phyloP scores from a whole-genome alignment of 2,888 invertebrate genomes.

The Pteria penguin region DNA sequence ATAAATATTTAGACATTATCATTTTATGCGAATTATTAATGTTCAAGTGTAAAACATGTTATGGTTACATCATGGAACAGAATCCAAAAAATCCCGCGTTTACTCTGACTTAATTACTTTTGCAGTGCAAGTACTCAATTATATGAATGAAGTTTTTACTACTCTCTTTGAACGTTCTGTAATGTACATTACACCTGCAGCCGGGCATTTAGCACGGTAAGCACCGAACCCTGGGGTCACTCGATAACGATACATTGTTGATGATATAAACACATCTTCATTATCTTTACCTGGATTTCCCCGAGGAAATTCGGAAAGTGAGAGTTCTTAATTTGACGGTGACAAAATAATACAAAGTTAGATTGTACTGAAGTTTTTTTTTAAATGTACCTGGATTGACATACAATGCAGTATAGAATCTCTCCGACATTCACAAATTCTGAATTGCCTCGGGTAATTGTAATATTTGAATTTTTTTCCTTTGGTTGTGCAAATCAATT shows the following conservation, averaged over 20 bases:
- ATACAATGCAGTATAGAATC: no score
- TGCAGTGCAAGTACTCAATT: conserved; percentile 15
- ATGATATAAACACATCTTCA: conserved; percentile 3
- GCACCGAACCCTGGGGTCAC: conserved; percentile 18
- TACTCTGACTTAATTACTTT: neutral
- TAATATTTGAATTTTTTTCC: no score
- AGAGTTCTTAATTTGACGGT: conserved; percentile 14
- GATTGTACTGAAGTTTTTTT: no score
- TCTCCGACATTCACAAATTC: no score
- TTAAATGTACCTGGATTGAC: no score
- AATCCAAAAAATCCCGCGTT: neutral
- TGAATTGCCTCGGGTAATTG: no score
- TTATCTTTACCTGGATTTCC: no score
- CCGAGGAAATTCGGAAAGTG: conserved; percentile 8
- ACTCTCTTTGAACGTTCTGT: conserved; percentile 3
- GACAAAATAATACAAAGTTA: conserved; percentile 22
- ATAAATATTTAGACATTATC: no score
- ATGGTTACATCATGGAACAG: no score
- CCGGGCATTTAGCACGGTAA: conserved; percentile 1
- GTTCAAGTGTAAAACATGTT: no score
- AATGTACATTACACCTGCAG: conserved; percentile 27
- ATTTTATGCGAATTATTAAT: no score
- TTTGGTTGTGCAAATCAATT: no score
- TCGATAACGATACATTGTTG: conserved; percentile 4
- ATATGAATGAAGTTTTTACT: conserved; percentile 19